phyloP scores from a whole-genome alignment of 2,888 invertebrate species.

The Tipula helvola region DNA sequence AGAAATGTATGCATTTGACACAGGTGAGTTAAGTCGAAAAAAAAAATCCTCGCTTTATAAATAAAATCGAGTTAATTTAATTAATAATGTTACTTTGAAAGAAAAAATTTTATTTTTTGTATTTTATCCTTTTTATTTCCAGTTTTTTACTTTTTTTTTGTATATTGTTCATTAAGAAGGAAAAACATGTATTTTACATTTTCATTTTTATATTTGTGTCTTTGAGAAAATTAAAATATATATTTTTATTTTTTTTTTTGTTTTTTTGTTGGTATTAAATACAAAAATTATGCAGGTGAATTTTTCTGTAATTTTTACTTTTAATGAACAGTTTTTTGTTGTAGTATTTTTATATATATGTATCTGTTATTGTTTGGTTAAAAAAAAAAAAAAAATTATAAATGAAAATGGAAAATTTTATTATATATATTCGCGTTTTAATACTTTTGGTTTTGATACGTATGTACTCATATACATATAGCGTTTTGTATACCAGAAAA shows the following conservation, averaged over 20 bases:
- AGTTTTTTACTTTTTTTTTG: background rate
- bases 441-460: background rate
- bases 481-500: background rate
- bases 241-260: background rate
- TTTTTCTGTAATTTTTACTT: background rate
- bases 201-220: slow-evolving; percentile 9
- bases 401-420: background rate
- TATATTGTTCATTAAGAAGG: slow-evolving; percentile 1
- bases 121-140: background rate
- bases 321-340: background rate
- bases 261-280: background rate
- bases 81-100: background rate
- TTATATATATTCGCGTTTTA: background rate
- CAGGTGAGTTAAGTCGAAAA: background rate
- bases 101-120: background rate
- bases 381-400: background rate
- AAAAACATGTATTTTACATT: slow-evolving; percentile 10
- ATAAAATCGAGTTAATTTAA: slow-evolving; percentile 4
- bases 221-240: slow-evolving; percentile 8
- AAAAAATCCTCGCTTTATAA: slow-evolving; percentile 4
- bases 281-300: slow-evolving; percentile 9
- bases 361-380: background rate
- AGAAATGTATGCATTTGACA: background rate
- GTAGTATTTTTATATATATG: background rate
- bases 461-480: background rate